Conservation (phyloP, 2,888 invertebrate genomes). For the Lysandra bellargus region DNA sequence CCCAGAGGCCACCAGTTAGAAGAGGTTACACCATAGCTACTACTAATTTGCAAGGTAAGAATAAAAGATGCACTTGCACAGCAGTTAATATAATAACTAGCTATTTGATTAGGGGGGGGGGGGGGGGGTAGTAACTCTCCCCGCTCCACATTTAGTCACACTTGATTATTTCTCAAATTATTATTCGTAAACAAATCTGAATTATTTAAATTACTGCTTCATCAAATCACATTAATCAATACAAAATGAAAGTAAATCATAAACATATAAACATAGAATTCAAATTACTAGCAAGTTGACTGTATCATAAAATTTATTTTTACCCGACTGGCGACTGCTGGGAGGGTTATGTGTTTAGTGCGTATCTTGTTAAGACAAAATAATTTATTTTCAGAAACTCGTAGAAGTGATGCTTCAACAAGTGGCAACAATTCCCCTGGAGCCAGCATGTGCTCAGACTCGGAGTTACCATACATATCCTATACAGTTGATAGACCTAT, state of each 20-base stretch:
- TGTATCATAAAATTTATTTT: background rate
- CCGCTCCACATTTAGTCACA: too few species aligned
- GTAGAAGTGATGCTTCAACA: slow-evolving; percentile 70
- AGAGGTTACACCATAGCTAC: slow-evolving; percentile 76
- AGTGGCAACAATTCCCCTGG: slow-evolving; percentile 91
- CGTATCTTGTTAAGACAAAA: background rate
- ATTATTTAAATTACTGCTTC: background rate
- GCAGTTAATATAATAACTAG: background rate
- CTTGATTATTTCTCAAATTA: too few species aligned
- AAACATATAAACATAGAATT: too few species aligned
- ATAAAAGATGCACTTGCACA: background rate
- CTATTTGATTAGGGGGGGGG: too few species aligned
- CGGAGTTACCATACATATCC: slow-evolving; percentile 94
- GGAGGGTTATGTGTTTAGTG: too few species aligned
- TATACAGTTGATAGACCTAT: slow-evolving; percentile 94
- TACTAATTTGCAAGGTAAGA: slow-evolving; percentile 59
- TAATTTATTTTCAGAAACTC: slow-evolving; percentile 48
- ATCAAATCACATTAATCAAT: too few species aligned
- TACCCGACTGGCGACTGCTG: too few species aligned
- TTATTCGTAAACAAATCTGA: too few species aligned
- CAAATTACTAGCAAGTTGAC: too few species aligned
- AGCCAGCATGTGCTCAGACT: slow-evolving; percentile 93
- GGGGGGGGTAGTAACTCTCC: too few species aligned
- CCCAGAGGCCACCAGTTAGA: slow-evolving; percentile 62
- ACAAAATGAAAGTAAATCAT: too few species aligned